Conservation (phyloP, 2,113 vertebrate genomes). For the Dendrocopos noguchii region DNA sequence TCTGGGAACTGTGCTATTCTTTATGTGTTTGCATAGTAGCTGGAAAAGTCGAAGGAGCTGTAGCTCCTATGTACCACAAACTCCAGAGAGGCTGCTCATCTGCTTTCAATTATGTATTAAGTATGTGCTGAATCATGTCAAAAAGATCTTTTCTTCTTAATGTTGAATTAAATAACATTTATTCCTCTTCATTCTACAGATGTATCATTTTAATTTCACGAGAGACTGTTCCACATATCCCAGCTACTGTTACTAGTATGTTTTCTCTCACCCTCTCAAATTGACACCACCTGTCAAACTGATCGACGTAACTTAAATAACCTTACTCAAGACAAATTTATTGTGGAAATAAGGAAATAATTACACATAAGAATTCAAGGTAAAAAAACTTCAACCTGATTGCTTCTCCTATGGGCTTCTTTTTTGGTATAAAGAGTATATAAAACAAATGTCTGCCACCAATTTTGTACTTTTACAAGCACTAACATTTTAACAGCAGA, state of each 20-base stretch:
- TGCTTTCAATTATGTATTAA: slow-evolving; percentile 36
- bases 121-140: slow-evolving; percentile 38
- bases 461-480: slow-evolving; percentile 65
- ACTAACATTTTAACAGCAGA: slow-evolving; percentile 83
- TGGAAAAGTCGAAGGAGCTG: not conserved
- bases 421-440: slow-evolving; percentile 20
- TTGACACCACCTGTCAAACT: not conserved
- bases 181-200: slow-evolving; percentile 48
- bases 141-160: slow-evolving; percentile 29
- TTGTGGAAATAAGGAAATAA: not conserved
- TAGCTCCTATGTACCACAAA: not conserved
- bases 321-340: not conserved
- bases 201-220: slow-evolving; percentile 21
- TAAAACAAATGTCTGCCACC: slow-evolving; percentile 52
- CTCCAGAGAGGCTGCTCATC: slow-evolving; percentile 23
- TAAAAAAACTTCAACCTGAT: not conserved
- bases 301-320: not conserved
- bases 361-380: not conserved
- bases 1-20: not conserved
- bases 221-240: not conserved
- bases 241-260: not conserved
- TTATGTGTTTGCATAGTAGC: not conserved
- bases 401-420: not conserved
- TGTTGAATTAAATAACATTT: slow-evolving; percentile 45
- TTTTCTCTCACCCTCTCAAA: not conserved